phyloP scores from a whole-genome alignment of 2,113 vertebrate species.

The Riparia riparia region DNA sequence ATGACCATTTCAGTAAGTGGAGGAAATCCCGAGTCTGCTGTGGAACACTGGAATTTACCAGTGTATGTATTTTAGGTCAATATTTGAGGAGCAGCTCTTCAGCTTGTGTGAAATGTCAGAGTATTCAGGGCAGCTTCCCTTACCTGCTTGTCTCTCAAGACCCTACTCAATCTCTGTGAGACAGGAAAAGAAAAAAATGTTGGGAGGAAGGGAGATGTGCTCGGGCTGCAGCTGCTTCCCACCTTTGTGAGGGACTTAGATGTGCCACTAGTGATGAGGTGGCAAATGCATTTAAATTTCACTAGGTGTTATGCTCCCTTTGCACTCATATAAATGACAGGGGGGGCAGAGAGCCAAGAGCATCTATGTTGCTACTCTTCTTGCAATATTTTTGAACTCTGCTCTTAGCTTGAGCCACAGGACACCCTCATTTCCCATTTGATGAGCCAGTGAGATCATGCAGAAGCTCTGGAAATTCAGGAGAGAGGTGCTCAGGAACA shows the following conservation, averaged over 20 bases:
- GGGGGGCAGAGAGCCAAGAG: neutral
- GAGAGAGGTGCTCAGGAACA: neutral
- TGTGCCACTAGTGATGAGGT: neutral
- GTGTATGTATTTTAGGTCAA: neutral
- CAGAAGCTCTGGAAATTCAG: neutral
- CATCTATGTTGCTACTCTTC: neutral
- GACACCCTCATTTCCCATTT: neutral
- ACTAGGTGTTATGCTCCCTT: neutral
- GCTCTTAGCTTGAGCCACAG: neutral
- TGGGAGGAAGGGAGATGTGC: neutral
- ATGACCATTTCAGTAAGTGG: neutral
- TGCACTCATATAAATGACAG: neutral
- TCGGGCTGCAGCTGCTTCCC: neutral
- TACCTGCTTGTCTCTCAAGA: neutral
- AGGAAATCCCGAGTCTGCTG: neutral
- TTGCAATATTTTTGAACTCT: neutral
- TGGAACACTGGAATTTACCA: neutral
- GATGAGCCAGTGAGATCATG: neutral
- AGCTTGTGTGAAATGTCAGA: neutral
- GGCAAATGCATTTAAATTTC: neutral
- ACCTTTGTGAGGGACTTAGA: neutral
- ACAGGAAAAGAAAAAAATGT: neutral
- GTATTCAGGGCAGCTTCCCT: neutral
- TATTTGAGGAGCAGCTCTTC: neutral
- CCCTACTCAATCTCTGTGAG: neutral